A percentile compares a stretch with the other conserved stretches of the same genome.
phyloP scores from a whole-genome alignment of 2,888 invertebrate species.

The Andrena trimmerana region DNA sequence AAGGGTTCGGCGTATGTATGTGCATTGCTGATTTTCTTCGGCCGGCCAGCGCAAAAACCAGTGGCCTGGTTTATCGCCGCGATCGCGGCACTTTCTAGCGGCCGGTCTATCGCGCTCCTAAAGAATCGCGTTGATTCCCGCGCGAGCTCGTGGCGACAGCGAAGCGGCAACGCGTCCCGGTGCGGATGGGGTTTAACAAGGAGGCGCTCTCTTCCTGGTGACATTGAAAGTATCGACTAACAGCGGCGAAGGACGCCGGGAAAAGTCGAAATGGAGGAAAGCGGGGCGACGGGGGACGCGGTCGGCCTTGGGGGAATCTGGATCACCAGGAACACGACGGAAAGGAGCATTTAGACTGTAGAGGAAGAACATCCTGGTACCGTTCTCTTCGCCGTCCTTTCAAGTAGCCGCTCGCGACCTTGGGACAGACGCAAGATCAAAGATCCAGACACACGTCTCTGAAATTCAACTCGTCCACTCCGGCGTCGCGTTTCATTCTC shows the following conservation, averaged over 20 bases:
- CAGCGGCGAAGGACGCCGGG: slow-evolving; percentile 58
- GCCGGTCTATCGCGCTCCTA: slow-evolving; percentile 18
- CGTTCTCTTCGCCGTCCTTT: slow-evolving; percentile 58
- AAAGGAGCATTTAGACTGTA: slow-evolving; percentile 24
- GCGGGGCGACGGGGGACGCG: slow-evolving; percentile 11
- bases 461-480: slow-evolving; percentile 10
- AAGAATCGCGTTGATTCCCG: slow-evolving; percentile 2
- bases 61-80: slow-evolving; percentile 35
- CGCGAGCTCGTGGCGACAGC: not conserved
- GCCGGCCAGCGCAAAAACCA: slow-evolving; percentile 21
- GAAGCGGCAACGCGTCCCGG: not conserved
- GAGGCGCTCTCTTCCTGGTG: slow-evolving; percentile 51
- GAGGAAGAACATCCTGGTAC: slow-evolving; percentile 47
- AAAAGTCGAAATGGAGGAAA: slow-evolving; percentile 65
- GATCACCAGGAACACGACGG: slow-evolving; percentile 4
- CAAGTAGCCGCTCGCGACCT: slow-evolving; percentile 40
- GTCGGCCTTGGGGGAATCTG: slow-evolving; percentile 54
- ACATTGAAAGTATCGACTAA: slow-evolving; percentile 58
- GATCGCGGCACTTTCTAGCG: slow-evolving; percentile 41
- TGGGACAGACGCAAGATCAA: slow-evolving; percentile 44
- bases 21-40: slow-evolving; percentile 36
- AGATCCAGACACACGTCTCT: slow-evolving; percentile 24
- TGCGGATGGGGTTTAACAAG: slow-evolving; percentile 1
- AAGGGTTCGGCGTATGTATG: slow-evolving; percentile 29
- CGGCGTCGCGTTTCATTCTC: not conserved